Evolutionary conservation across 2,113 vertebrate genomes (phyloP).

Genomic region (Cryptomyrus ogoouensis): DNA sequence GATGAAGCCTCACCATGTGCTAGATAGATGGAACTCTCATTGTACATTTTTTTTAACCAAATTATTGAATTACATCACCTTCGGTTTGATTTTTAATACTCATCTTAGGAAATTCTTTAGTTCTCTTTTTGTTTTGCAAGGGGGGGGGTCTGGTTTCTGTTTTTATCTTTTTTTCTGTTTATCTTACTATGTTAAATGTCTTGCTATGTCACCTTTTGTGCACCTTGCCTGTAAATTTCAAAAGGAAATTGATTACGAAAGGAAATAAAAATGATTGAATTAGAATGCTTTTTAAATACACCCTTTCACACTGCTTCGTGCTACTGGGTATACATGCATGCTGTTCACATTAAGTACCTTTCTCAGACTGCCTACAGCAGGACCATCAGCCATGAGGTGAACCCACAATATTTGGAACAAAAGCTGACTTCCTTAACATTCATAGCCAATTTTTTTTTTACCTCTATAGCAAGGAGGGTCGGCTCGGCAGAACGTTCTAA

Average conservation of each 20-base stretch:
- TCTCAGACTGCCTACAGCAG: background rate
- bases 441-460: background rate
- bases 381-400: background rate
- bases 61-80: background rate
- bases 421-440: background rate
- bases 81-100: background rate
- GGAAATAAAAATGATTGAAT: background rate
- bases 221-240: background rate
- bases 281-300: background rate
- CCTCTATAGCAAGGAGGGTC: background rate
- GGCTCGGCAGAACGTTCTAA: background rate
- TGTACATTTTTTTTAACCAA: background rate
- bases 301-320: background rate
- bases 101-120: background rate
- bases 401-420: background rate
- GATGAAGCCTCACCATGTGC: background rate
- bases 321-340: background rate
- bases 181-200: background rate
- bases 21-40: background rate
- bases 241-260: background rate
- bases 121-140: background rate
- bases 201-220: background rate
- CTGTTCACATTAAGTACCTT: background rate
- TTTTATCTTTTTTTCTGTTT: background rate
- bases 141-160: no score